Evolutionary conservation across 2,113 vertebrate genomes (phyloP), one percentile per base, ranked within the genome.

Genomic region (Leptodactylus fuscus): DNA sequence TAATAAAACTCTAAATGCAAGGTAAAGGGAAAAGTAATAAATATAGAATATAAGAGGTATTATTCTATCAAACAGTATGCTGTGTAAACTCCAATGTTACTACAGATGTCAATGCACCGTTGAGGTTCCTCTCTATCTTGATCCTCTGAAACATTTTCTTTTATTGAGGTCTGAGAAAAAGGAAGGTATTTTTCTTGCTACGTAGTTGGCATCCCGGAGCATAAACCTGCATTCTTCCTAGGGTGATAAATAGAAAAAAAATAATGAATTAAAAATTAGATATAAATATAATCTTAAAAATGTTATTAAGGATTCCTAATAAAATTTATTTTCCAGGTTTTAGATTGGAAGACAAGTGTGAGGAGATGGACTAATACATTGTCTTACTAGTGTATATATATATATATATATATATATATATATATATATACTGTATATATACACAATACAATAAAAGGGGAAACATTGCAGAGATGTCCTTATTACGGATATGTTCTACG

Each of bases 1-100:
- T 12, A 22, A 29, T 10, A 76, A 20, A 1, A 29, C 29, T 2
- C 32, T 15, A 75, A 49, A 46, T 22, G 7, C 20, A 36, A 24
- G 20, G 36, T 44, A 73, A 51, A 44, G n/a, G 29, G n/a, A 0
- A 80, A 62, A 58, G 22, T 79, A 4, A 29, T 76, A 8, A 32
- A 75, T 44, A 4, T 46, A 79, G 32, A 36, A 78, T 53, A 55
- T 24, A 32, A 51, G 15, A 51, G 73, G 73, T 76, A 76, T 49
- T 22, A 36, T 15, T 15, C 38, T 4, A 58, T 18, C 8, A 78
- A 22, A 55, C 7, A 55, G 4, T 76, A 15, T 34, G 44, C 1
- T 41, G 53, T 38, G 12, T 60, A 9, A 78, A 77, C 22, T 44
- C 20, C 11, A 18, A 20, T 58, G 5, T 41, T 79, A 11, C n/a